These are phyloP conservation scores for Pristionchus japonicus DNA, from an alignment of 2,888 invertebrate species.

Conservation along the genomic window DNA sequence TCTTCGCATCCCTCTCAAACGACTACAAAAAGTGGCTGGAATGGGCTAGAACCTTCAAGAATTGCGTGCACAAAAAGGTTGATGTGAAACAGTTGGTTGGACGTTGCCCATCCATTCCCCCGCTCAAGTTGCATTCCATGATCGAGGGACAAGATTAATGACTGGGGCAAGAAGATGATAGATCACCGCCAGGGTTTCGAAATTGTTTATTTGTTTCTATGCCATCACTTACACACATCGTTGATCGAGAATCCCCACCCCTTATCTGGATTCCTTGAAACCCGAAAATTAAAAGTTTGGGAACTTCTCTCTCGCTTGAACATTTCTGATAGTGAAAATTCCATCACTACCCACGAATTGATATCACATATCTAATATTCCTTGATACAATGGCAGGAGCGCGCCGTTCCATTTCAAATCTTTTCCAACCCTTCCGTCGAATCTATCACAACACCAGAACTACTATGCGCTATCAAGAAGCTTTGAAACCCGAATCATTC, in stretches of 20 bases:
- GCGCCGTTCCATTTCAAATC: no score
- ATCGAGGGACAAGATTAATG: background rate
- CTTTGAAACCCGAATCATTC: background rate
- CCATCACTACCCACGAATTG: no score
- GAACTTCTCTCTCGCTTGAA: background rate
- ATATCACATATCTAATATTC: no score
- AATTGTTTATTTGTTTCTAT: no score
- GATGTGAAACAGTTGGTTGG: conserved; percentile 30
- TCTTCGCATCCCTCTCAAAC: background rate
- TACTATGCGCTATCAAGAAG: background rate
- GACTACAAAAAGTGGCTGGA: background rate
- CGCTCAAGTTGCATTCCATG: background rate
- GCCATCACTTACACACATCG: no score
- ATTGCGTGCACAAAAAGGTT: background rate
- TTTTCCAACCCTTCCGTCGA: no score
- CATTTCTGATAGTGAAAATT: no score
- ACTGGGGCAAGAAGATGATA: background rate
- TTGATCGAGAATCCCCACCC: no score
- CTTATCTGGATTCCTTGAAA: no score
- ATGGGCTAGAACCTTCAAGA: conserved; percentile 37
- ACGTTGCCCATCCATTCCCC: background rate
- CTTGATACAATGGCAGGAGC: no score
- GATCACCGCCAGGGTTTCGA: background rate
- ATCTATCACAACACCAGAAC: no score
- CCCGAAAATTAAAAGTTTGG: background rate